Conservation (phyloP, 2,888 invertebrate genomes). For the Gymnoscelis rufifasciata region DNA sequence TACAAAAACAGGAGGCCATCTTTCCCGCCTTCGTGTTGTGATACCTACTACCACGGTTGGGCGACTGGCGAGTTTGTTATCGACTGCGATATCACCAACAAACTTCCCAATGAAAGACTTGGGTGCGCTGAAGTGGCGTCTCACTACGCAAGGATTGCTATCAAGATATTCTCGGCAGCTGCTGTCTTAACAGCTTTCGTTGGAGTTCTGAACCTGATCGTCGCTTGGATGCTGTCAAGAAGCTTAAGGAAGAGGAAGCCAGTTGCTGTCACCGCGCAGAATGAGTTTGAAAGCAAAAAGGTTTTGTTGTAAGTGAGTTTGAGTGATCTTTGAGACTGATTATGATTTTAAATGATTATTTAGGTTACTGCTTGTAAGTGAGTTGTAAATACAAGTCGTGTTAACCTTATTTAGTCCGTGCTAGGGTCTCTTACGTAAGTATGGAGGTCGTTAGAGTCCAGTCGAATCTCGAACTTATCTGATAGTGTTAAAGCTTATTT, state of each 20-base stretch:
- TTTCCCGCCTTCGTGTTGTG: slow-evolving; percentile 67
- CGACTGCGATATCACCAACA: slow-evolving; percentile 64
- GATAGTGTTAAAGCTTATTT: slow-evolving; percentile 11
- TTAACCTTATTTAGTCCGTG: neutral
- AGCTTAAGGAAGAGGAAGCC: slow-evolving; percentile 43
- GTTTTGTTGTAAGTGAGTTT: slow-evolving; percentile 29
- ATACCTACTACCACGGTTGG: slow-evolving; percentile 61
- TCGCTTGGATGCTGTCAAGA: slow-evolving; percentile 45
- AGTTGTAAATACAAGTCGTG: slow-evolving; percentile 2
- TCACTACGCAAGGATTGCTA: slow-evolving; percentile 56
- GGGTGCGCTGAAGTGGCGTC: slow-evolving; percentile 61
- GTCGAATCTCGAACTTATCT: slow-evolving; percentile 24
- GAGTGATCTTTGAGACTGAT: slow-evolving; percentile 17
- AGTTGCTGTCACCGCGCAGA: slow-evolving; percentile 38
- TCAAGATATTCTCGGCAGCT: slow-evolving; percentile 51
- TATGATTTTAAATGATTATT: neutral
- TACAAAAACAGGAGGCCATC: slow-evolving; percentile 61
- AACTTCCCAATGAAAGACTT: slow-evolving; percentile 64
- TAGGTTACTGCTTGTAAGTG: too few species aligned
- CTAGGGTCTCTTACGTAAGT: slow-evolving; percentile 16
- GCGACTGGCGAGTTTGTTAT: slow-evolving; percentile 53
- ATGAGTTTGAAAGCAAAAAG: slow-evolving; percentile 64
- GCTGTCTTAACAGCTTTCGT: slow-evolving; percentile 54
- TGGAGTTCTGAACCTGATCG: slow-evolving; percentile 45
- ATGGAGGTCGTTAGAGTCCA: slow-evolving; percentile 3